These are phyloP conservation scores for Zaprionus inermis DNA, from an alignment of 1,140 invertebrate species.

Conservation along the genomic window DNA sequence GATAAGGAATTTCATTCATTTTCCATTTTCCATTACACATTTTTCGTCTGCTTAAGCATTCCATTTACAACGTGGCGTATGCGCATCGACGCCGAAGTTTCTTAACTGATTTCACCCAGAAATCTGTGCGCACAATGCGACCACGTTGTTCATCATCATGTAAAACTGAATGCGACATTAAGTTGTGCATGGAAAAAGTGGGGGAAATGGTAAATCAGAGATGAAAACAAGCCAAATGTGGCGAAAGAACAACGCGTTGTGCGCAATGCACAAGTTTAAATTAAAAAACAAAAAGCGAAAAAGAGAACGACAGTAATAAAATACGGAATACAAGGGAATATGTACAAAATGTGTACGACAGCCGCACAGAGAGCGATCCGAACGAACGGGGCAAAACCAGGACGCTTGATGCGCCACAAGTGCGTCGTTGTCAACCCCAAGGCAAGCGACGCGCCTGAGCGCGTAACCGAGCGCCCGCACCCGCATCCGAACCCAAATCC, in stretches of 20 bases:
- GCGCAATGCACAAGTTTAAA: conserved; percentile 40
- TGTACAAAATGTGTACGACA: conserved; percentile 9
- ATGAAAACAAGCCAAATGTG: conserved; percentile 32
- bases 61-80: conserved; percentile 29
- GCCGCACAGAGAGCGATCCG: neutral
- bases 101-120: conserved; percentile 19
- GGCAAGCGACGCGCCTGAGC: conserved; percentile 31
- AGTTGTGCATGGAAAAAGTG: conserved; percentile 4
- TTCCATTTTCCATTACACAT: neutral
- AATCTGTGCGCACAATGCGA: conserved; percentile 22
- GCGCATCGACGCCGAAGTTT: conserved; percentile 10
- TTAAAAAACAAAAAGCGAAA: conserved; percentile 27
- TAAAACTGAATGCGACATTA: conserved; percentile 37
- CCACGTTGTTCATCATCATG: conserved; percentile 21
- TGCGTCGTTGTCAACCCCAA: conserved; percentile 49
- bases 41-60: neutral
- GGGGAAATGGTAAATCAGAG: conserved; percentile 30
- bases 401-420: conserved; percentile 51
- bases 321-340: conserved; percentile 1
- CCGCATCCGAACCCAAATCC: conserved; percentile 8
- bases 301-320: neutral
- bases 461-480: neutral
- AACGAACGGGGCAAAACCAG: neutral
- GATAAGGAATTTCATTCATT: conserved; percentile 6
- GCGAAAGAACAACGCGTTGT: conserved; percentile 14